Percentiles rank a stretch among this genome's conserved stretches.
Evolutionary conservation across 2,888 invertebrate genomes (phyloP).

Genomic region (Lacanobia oleracea): DNA sequence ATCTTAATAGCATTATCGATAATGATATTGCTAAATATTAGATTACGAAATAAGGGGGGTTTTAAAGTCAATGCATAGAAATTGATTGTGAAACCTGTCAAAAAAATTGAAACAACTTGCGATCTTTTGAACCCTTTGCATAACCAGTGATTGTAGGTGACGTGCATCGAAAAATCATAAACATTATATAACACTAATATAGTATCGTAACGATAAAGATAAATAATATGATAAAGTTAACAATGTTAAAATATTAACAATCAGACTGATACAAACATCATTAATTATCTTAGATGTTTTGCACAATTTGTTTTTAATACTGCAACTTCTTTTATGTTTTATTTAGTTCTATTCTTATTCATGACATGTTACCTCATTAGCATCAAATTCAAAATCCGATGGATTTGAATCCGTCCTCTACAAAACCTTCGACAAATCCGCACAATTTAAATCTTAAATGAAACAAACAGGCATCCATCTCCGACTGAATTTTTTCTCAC

Average conservation of each 20-base stretch:
- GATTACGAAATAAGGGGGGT: constrained; percentile 57
- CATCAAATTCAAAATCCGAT: background rate
- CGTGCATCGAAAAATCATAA: constrained; percentile 6
- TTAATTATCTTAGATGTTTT: background rate
- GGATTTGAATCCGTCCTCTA: constrained; percentile 11
- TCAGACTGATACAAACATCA: background rate
- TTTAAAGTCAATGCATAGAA: constrained; percentile 55
- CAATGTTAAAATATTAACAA: too few relatives aligned
- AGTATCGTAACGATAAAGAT: background rate
- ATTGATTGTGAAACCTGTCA: constrained; percentile 56
- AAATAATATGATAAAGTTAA: background rate
- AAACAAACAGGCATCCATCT: constrained; percentile 37
- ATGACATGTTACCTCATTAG: background rate
- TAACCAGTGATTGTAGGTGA: constrained; percentile 33
- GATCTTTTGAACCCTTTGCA: constrained; percentile 43
- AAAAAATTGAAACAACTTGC: constrained; percentile 26
- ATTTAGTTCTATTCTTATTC: background rate
- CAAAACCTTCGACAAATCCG: constrained; percentile 13
- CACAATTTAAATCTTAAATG: constrained; percentile 22
- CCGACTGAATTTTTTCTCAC: constrained; percentile 52
- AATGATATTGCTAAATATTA: constrained; percentile 71
- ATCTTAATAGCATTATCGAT: constrained; percentile 73
- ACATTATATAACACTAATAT: constrained; percentile 1
- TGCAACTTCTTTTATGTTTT: too few relatives aligned
- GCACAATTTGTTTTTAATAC: background rate